Percentiles rank a stretch among this genome's conserved stretches.
Evolutionary conservation across 2,888 invertebrate genomes (phyloP).

Genomic region (Polia nebulosa): DNA sequence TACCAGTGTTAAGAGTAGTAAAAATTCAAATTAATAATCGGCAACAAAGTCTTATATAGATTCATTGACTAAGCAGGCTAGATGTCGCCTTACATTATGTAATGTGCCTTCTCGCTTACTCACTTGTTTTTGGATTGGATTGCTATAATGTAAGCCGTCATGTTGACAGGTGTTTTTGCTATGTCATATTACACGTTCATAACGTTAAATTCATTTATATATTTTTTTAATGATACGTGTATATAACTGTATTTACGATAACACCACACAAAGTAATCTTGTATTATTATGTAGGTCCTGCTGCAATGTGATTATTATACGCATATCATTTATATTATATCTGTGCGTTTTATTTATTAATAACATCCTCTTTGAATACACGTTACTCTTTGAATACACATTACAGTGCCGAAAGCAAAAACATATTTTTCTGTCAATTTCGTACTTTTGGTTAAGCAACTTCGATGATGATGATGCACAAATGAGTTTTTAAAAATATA

Average conservation of each 20-base stretch:
- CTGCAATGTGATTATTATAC: too few species aligned
- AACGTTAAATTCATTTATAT: neutral
- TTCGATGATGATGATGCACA: too few species aligned
- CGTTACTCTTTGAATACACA: neutral
- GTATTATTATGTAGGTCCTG: neutral
- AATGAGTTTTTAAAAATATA: too few species aligned
- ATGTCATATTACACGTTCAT: neutral
- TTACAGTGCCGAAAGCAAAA: too few species aligned
- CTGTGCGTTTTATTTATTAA: slow-evolving; percentile 4
- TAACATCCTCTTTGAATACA: slow-evolving; percentile 7
- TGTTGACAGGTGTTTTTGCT: slow-evolving; percentile 1
- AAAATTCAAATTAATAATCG: too few species aligned
- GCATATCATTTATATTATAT: too few species aligned
- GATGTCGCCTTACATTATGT: too few species aligned
- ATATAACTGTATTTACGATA: neutral
- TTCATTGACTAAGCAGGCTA: too few species aligned
- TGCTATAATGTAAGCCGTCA: slow-evolving; percentile 8
- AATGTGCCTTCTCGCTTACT: neutral
- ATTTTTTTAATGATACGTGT: neutral
- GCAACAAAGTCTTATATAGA: too few species aligned
- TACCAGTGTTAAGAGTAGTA: too few species aligned
- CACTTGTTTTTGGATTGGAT: neutral
- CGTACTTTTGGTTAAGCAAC: too few species aligned
- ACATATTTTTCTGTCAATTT: too few species aligned
- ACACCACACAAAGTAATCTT: neutral